Conservation (phyloP, 1,140 invertebrate species). For the Lepidostoma basale region DNA sequence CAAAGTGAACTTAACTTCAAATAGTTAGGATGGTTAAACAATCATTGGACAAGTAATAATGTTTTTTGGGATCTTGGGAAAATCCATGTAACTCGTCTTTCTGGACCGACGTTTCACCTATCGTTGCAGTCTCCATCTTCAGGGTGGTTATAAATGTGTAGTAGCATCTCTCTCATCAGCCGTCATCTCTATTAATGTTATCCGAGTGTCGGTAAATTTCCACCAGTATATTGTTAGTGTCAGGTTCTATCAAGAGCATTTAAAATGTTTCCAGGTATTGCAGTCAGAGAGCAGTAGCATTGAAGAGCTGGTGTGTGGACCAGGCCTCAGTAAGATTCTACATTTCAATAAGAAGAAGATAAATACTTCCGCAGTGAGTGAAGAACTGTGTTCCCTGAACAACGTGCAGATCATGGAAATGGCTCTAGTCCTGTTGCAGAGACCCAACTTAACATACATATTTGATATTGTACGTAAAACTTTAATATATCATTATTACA, state of each 20-base stretch:
- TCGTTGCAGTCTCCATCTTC: no score
- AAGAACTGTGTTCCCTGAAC: neutral
- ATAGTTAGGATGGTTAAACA: no score
- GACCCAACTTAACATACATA: conserved; percentile 60
- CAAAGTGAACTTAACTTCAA: no score
- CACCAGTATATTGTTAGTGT: neutral
- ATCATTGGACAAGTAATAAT: no score
- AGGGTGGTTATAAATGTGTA: no score
- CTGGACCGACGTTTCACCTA: no score
- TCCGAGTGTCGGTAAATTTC: neutral
- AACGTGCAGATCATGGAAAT: conserved; percentile 16
- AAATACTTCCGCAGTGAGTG: neutral
- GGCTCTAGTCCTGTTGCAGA: conserved; percentile 52
- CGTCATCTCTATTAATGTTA: no score
- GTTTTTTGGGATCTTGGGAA: no score
- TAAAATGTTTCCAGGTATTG: neutral
- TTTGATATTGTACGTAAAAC: conserved; percentile 55
- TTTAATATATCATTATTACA: neutral
- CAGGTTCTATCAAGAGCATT: neutral
- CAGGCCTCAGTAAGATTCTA: neutral
- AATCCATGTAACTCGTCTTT: no score
- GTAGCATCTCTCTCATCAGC: no score
- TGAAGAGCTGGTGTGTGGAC: neutral
- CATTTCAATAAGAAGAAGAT: conserved; percentile 1
- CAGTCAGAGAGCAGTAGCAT: neutral